Conservation (phyloP, 1,140 invertebrate species). For the Hirudo medicinalis region DNA sequence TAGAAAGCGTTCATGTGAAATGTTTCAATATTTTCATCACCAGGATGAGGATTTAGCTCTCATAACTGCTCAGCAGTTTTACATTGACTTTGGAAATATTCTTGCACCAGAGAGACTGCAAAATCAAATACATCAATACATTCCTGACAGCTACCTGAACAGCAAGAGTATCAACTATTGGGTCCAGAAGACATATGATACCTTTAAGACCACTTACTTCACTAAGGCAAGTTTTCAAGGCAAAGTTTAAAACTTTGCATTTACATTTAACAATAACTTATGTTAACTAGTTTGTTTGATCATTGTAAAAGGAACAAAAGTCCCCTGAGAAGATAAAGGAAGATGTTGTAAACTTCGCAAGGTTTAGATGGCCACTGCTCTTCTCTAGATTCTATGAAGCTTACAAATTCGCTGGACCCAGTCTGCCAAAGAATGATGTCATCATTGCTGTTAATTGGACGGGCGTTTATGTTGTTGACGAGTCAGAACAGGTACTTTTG, state of each 20-base stretch:
- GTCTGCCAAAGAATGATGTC: constrained; percentile 92
- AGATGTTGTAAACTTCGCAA: constrained; percentile 94
- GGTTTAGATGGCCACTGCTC: constrained; percentile 94
- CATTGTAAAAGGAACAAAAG: not conserved
- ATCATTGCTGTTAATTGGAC: constrained; percentile 97
- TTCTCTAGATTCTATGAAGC: constrained; percentile 61
- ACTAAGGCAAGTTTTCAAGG: constrained; percentile 21
- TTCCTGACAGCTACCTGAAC: constrained; percentile 82
- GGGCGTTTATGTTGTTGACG: constrained; percentile 67
- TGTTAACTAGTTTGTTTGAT: not conserved
- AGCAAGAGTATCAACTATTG: constrained; percentile 21
- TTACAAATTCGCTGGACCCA: constrained; percentile 62
- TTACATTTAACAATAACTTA: not conserved
- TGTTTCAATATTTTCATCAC: constrained; percentile 5
- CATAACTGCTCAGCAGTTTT: constrained; percentile 97
- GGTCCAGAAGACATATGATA: constrained; percentile 23
- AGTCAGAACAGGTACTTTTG: constrained; percentile 91
- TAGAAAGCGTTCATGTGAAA: constrained; percentile 15
- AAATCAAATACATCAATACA: constrained; percentile 77
- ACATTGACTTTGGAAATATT: constrained; percentile 66
- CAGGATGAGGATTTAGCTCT: constrained; percentile 90
- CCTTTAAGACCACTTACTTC: constrained; percentile 28
- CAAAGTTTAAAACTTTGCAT: constrained; percentile 2
- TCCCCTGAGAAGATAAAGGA: constrained; percentile 59
- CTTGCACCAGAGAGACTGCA: constrained; percentile 73